phyloP scores from a whole-genome alignment of 2,888 invertebrate genomes.

The Pardosa pseudoannulata region DNA sequence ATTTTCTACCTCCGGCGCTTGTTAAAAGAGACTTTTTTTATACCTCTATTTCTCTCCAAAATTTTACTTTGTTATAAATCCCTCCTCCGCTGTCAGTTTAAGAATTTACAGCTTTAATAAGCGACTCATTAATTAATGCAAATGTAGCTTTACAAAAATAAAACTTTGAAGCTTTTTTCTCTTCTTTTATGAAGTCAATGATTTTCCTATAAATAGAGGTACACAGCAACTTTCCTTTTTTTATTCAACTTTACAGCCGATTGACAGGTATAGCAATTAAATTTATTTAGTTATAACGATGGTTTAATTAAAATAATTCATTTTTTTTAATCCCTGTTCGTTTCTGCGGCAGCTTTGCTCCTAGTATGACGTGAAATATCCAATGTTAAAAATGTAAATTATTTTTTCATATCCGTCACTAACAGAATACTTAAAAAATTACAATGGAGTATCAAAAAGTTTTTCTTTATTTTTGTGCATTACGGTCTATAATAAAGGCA shows the following conservation, averaged over 20 bases:
- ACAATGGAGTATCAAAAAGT: too few relatives aligned
- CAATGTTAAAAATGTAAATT: too few relatives aligned
- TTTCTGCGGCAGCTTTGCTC: too few relatives aligned
- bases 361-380: too few relatives aligned
- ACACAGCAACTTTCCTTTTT: not conserved
- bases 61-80: constrained; percentile 1
- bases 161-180: not conserved
- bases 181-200: not conserved
- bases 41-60: not conserved
- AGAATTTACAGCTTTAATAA: constrained; percentile 5
- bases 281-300: not conserved
- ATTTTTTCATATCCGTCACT: too few relatives aligned
- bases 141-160: not conserved
- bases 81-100: not conserved
- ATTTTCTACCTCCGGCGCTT: not conserved
- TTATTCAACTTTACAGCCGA: not conserved
- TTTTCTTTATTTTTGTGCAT: too few relatives aligned
- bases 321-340: too few relatives aligned
- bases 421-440: too few relatives aligned
- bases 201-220: not conserved
- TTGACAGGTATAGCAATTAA: not conserved
- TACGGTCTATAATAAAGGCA: too few relatives aligned
- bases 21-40: not conserved
- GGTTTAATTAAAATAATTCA: not conserved
- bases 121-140: not conserved